A percentile compares a stretch with the other conserved stretches of the same genome.
Evolutionary conservation across 2,797 vertebrate genomes (phyloP).

Genomic region (Semaprochilodus insignis): DNA sequence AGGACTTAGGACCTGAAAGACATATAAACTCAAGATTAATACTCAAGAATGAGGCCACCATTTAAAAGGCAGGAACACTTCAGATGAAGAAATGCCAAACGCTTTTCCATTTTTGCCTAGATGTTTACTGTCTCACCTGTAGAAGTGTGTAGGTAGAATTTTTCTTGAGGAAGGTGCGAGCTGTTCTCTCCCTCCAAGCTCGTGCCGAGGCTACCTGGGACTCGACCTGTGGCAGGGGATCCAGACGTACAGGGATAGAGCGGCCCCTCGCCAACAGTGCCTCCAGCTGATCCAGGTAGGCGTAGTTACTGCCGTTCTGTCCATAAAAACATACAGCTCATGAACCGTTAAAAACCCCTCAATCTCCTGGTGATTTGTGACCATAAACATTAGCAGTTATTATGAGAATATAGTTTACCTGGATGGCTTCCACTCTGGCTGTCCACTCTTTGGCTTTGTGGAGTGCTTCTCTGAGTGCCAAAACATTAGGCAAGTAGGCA

Average conservation of each 20-base stretch:
- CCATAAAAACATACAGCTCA: constrained; percentile 3
- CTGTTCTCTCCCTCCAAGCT: constrained; percentile 95
- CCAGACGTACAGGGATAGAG: constrained; percentile 92
- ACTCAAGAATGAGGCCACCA: too few species aligned
- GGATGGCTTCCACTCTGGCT: constrained; percentile 92
- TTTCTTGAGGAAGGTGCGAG: constrained; percentile 96
- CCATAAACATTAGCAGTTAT: background rate
- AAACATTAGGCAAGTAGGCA: constrained; percentile 93
- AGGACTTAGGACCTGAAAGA: constrained; percentile 90
- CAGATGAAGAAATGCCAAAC: background rate
- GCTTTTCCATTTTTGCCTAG: too few species aligned
- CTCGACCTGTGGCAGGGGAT: constrained; percentile 92
- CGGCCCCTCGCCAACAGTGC: constrained; percentile 90
- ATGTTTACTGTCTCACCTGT: constrained; percentile 80
- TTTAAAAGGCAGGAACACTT: background rate
- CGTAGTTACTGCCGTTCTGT: constrained; percentile 90
- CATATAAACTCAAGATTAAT: too few species aligned
- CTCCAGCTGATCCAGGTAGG: constrained; percentile 96
- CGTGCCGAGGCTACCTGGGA: constrained; percentile 94
- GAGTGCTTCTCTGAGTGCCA: constrained; percentile 92
- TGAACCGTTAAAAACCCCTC: background rate
- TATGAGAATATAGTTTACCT: constrained; percentile 74
- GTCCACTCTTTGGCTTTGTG: constrained; percentile 97
- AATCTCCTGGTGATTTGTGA: background rate
- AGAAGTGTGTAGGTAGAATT: constrained; percentile 94